These are phyloP conservation scores for Torymus auratus DNA, from an alignment of 2,888 invertebrate species.

Conservation along the genomic window DNA sequence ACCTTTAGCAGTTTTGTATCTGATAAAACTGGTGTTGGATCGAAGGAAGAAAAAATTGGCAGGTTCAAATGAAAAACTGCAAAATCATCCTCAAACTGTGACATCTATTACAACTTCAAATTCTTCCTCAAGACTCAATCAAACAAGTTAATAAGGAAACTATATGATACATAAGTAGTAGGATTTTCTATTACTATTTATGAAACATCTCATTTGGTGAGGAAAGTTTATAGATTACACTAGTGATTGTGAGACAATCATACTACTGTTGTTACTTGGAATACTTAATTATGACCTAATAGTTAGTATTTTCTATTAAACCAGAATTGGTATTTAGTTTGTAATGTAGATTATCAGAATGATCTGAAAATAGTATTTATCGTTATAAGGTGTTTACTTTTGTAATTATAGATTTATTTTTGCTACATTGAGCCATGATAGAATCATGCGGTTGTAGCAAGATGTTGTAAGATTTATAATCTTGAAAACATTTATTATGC, in stretches of 20 bases:
- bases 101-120: slow-evolving; percentile 32
- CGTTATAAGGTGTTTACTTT: not conserved
- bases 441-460: too few species aligned
- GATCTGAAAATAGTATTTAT: slow-evolving; percentile 34
- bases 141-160: slow-evolving; percentile 16
- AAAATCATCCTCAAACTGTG: slow-evolving; percentile 58
- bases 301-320: slow-evolving; percentile 20
- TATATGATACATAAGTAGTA: not conserved
- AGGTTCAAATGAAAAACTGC: slow-evolving; percentile 66
- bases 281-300: slow-evolving; percentile 32
- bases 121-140: slow-evolving; percentile 33
- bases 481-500: too few species aligned
- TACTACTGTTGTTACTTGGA: slow-evolving; percentile 7
- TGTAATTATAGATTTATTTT: too few species aligned
- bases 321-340: not conserved
- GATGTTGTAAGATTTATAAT: too few species aligned
- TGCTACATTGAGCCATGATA: too few species aligned
- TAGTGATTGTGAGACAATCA: slow-evolving; percentile 12
- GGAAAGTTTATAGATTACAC: not conserved
- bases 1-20: slow-evolving; percentile 82
- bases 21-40: slow-evolving; percentile 66
- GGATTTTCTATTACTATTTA: not conserved
- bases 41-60: slow-evolving; percentile 62
- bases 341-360: not conserved
- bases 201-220: not conserved